Evolutionary conservation across 2,113 vertebrate genomes (phyloP).

Genomic region (Chiloscyllium plagiosum): DNA sequence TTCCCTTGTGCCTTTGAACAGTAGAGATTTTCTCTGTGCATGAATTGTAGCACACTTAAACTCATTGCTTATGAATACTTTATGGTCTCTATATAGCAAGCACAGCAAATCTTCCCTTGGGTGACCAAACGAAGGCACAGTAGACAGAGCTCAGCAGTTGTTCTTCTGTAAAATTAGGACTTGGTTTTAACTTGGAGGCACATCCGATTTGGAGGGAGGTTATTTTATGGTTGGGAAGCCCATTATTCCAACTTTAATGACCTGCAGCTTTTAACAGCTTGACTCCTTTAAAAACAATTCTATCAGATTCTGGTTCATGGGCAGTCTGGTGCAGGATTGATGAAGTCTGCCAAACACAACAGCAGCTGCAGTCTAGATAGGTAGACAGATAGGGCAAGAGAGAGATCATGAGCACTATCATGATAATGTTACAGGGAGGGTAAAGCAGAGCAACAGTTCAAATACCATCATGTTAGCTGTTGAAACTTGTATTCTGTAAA

Average conservation of each 20-base stretch:
- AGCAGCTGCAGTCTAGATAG: neutral
- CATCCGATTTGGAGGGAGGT: neutral
- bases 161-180: neutral
- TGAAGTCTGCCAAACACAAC: neutral
- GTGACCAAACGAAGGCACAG: neutral
- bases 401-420: neutral
- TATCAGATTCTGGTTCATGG: neutral
- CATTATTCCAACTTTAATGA: neutral
- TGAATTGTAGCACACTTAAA: neutral
- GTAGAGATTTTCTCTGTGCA: neutral
- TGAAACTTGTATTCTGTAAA: no score
- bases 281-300: neutral
- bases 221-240: neutral
- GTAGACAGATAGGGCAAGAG: neutral
- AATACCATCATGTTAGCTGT: no score
- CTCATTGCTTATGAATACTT: neutral
- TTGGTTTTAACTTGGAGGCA: neutral
- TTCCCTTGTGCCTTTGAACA: neutral
- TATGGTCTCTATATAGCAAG: neutral
- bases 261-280: neutral
- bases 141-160: neutral
- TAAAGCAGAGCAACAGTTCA: no score
- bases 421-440: no score
- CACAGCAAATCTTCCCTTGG: neutral
- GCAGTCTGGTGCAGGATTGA: neutral